Base-by-base conservation (phyloP, 2,113 vertebrate genomes). In the Cygnus buccinator region DNA sequence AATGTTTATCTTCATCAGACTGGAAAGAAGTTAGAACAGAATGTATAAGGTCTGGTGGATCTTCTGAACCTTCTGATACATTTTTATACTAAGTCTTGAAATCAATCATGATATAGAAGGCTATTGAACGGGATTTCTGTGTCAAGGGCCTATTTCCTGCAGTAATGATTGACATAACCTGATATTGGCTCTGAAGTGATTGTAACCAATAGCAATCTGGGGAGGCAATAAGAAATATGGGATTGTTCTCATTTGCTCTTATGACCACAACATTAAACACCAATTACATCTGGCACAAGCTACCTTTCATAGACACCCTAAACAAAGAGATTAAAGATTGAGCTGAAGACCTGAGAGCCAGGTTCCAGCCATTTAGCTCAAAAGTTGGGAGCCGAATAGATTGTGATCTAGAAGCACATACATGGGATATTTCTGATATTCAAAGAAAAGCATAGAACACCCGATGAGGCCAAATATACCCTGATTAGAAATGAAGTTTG, bases 71-170 rank as follows among this genome's bases (percentile, higher is more conserved):
- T 65, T 89, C 77, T 2, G 3, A 15, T 35, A 37, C 17, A 16
- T 76, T 79, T 92, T 72, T 62, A 43, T 58, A 35, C 31, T 6
- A 9, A 65, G 28, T 55, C 52, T 65, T 65, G 46, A 71, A 84
- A 95, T 81, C 52, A 68, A 8, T 37, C 46, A 68, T 17, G 52
- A 33, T 72, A 22, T 4, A 94, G 89, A 50, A 41, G 84, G 70
- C 8, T 43, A 13, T 23, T 73, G 89, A 66, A 78, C 35, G 35
- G 50, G 50, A 76, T 82, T 91, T 66, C 73, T 75, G 58, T 84
- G 90, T 82, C 92, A 94, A 84, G 76, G 90, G 93, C 73, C 73
- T 63, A 29, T 81, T 95, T 89, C 85, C 83, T 74, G 13, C 83
- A 73, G 73, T 9, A 50, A 15, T 66, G 86, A 93, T 44, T 91